phyloP scores from a whole-genome alignment of 1,140 invertebrate species.

The Ips typographus region DNA sequence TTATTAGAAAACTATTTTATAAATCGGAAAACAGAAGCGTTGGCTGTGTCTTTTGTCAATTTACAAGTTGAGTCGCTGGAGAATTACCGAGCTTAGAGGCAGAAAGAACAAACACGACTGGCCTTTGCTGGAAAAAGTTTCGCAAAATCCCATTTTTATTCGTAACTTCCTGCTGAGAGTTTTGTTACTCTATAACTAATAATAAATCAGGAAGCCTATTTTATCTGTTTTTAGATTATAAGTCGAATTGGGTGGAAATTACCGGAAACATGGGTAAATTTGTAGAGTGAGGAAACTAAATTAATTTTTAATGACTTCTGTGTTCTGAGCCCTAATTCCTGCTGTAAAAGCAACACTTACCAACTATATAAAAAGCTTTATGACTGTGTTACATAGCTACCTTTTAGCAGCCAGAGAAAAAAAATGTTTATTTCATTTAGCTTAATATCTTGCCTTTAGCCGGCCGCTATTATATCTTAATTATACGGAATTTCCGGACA shows the following conservation, averaged over 20 bases:
- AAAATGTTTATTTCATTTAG: slow-evolving; percentile 21
- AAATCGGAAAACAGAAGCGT: too few relatives aligned
- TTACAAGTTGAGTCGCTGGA: not conserved
- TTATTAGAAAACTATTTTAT: too few relatives aligned
- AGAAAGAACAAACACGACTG: not conserved
- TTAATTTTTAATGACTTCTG: too few relatives aligned
- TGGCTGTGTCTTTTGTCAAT: not conserved
- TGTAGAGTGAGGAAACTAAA: slow-evolving; percentile 1
- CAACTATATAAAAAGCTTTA: not conserved
- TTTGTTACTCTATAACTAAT: slow-evolving; percentile 2
- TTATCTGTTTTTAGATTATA: not conserved
- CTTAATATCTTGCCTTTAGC: slow-evolving; percentile 18
- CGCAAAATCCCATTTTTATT: slow-evolving; percentile 1
- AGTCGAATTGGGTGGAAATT: too few relatives aligned
- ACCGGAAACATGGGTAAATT: not conserved
- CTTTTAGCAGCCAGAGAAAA: not conserved
- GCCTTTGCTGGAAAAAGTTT: not conserved
- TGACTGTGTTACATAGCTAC: not conserved
- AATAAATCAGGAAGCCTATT: not conserved
- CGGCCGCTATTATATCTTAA: slow-evolving; percentile 16
- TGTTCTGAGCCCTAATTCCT: not conserved
- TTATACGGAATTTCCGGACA: slow-evolving; percentile 14
- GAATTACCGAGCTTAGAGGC: not conserved
- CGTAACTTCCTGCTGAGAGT: not conserved
- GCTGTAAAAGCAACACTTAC: not conserved